These are phyloP conservation scores for Stegodyphus dumicola DNA, from an alignment of 1,140 invertebrate genomes.

Conservation along the genomic window DNA sequence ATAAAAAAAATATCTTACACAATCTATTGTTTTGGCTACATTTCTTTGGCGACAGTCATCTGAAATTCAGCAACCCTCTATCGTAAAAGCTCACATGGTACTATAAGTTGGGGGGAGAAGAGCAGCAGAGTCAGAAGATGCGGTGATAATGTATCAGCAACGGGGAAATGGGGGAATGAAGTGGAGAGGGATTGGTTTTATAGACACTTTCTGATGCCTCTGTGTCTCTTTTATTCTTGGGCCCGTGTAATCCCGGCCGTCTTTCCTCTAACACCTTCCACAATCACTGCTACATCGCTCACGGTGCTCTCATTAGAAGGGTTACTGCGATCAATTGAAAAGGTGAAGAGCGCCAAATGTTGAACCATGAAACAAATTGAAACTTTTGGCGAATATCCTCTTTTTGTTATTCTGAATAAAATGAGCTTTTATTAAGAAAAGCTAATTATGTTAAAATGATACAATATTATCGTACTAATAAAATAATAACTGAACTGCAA, in stretches of 20 bases:
- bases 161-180: not conserved
- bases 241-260: constrained; percentile 30
- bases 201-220: constrained; percentile 46
- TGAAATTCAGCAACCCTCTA: constrained; percentile 21
- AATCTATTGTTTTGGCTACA: not conserved
- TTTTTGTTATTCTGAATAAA: too few species aligned
- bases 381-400: too few species aligned
- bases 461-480: too few species aligned
- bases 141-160: constrained; percentile 47
- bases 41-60: not conserved
- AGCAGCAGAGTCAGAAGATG: not conserved
- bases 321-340: constrained; percentile 27
- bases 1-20: too few species aligned
- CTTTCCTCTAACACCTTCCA: constrained; percentile 46
- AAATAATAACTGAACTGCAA: too few species aligned
- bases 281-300: constrained; percentile 43
- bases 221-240: constrained; percentile 38
- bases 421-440: too few species aligned
- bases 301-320: constrained; percentile 11
- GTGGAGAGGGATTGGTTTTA: constrained; percentile 46
- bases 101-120: not conserved
- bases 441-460: too few species aligned
- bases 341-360: too few species aligned
- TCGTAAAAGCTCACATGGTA: constrained; percentile 38
- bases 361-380: too few species aligned